These are phyloP conservation scores for Harpagoxenus sublaevis DNA, from an alignment of 2,888 invertebrate species.

Conservation along the genomic window DNA sequence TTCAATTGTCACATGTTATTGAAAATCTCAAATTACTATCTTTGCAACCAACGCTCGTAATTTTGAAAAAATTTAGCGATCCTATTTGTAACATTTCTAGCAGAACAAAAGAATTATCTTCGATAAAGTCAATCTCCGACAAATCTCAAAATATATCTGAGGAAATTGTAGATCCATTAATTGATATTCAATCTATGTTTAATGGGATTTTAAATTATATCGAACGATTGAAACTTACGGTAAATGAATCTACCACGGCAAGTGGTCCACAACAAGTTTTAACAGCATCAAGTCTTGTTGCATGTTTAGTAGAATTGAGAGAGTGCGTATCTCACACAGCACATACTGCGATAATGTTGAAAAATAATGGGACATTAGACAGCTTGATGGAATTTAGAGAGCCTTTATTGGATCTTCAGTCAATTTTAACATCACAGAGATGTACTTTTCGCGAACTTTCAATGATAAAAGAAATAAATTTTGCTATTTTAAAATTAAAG, in stretches of 20 bases:
- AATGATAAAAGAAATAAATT: conserved; percentile 88
- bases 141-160: conserved; percentile 77
- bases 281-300: conserved; percentile 73
- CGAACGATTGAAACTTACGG: conserved; percentile 73
- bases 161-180: conserved; percentile 81
- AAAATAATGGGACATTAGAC: conserved; percentile 78
- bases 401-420: conserved; percentile 79
- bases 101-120: conserved; percentile 39
- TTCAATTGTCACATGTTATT: conserved; percentile 52
- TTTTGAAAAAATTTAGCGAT: conserved; percentile 48
- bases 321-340: conserved; percentile 80
- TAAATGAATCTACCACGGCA: conserved; percentile 59
- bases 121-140: conserved; percentile 49
- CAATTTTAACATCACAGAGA: conserved; percentile 80
- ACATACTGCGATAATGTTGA: conserved; percentile 81
- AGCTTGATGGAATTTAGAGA: conserved; percentile 79
- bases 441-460: conserved; percentile 86
- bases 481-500: conserved; percentile 89
- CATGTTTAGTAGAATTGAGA: conserved; percentile 78
- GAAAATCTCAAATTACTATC: conserved; percentile 37
- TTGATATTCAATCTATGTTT: conserved; percentile 81
- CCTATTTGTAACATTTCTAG: conserved; percentile 36
- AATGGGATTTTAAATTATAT: conserved; percentile 78
- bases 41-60: conserved; percentile 45
- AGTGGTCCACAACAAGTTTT: conserved; percentile 43